Evolutionary conservation across 1,140 invertebrate genomes (phyloP), one percentile per base, ranked within the genome.

Genomic region (Aphaenogaster floridana): DNA sequence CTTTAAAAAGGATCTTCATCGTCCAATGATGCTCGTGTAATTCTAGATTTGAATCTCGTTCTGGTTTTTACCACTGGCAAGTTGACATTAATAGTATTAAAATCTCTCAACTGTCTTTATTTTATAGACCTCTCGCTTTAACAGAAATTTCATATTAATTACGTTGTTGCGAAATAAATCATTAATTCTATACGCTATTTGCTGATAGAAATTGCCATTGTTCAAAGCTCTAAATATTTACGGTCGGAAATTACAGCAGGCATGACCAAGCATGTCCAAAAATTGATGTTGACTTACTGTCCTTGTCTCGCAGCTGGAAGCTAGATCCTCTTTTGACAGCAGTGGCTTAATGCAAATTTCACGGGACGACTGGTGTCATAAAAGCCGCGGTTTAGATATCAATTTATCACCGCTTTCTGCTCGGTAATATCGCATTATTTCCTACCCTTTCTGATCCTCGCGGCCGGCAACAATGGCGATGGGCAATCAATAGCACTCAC

Each of bases 371-470:
- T 86, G 84, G 88, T 86, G 76, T 87, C 88, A 89, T 90, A 91
- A 91, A 91, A 92, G 89, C 85, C 90, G 87, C 86, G 87, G 89
- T 93, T 92, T 92, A 87, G 90, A 79, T 91, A 91, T 93, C 92
- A 91, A 94, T 93, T 94, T 92, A 94, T 94, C 92, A 93, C 88
- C 81, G 63, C 72, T 87, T 69, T 78, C 61, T 71, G 86, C 84
- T 81, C 71, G 86, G 83, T 91, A 88, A 93, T 92, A 93, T 88
- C 81, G 86, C 88, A 90, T 92, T 93, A 94, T 93, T 93, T 91
- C 86, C 88, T 86, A 66, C 87, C 79, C 83, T 77, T 39, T 71
- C 76, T 71, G 50, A 77, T 57, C 79, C 77, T 69, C 69, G 76
- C 39, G 92, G 59, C 87, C 83, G 76, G 90, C 92, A 92, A 92